A percentile compares a stretch with the other conserved stretches of the same genome.
phyloP scores from a whole-genome alignment of 1,140 invertebrate species.

The Papilio xuthus region DNA sequence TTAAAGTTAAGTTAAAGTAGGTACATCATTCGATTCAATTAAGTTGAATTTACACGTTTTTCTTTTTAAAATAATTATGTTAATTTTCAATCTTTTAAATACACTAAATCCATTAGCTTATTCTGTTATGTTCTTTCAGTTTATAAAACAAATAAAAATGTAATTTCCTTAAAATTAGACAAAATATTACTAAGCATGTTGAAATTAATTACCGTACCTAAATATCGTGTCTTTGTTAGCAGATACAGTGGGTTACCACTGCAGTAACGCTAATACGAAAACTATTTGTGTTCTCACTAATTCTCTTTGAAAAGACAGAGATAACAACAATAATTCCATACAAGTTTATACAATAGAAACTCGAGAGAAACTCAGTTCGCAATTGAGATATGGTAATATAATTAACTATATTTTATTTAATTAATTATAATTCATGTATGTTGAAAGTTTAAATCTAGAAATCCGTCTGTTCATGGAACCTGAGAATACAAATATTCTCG shows the following conservation, averaged over 20 bases:
- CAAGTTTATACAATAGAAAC: too few species aligned
- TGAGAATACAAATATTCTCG: not conserved
- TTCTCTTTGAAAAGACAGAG: not conserved
- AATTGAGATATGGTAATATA: too few species aligned
- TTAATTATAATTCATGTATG: slow-evolving; percentile 1
- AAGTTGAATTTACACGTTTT: too few species aligned
- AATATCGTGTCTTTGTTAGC: not conserved
- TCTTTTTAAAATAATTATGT: too few species aligned
- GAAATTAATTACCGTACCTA: not conserved
- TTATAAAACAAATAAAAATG: not conserved
- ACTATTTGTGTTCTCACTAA: not conserved
- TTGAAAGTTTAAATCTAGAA: not conserved
- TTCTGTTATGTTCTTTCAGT: not conserved
- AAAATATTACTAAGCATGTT: not conserved
- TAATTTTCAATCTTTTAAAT: too few species aligned
- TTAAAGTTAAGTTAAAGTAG: too few species aligned
- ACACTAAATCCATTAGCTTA: not conserved
- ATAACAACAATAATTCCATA: too few species aligned
- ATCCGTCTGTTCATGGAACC: not conserved
- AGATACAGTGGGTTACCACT: not conserved
- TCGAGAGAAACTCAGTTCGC: too few species aligned
- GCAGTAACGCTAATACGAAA: not conserved
- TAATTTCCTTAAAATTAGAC: not conserved
- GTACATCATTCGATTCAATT: too few species aligned
- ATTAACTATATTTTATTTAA: not conserved